phyloP scores from a whole-genome alignment of 2,113 vertebrate species.

The Emydura subglobosa region DNA sequence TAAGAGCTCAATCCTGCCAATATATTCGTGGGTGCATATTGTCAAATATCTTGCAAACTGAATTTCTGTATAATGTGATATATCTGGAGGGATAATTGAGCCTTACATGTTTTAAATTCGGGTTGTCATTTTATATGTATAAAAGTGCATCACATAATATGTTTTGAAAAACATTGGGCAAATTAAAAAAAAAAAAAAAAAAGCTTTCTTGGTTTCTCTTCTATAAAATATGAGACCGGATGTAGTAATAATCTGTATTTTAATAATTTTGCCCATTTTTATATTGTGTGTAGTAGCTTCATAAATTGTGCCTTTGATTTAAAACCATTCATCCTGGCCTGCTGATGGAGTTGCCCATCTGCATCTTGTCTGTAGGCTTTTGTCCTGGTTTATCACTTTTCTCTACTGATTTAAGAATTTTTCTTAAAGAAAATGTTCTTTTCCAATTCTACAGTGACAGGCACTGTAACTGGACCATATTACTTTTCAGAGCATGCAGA shows the following conservation, averaged over 20 bases:
- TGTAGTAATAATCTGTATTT: not conserved
- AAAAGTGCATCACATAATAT: not conserved
- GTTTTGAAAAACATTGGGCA: not conserved
- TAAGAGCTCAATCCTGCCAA: not conserved
- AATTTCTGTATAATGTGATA: not conserved
- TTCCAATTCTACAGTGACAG: not conserved
- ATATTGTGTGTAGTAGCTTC: not conserved
- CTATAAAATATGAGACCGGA: not conserved
- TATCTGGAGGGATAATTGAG: not conserved
- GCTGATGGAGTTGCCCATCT: not conserved
- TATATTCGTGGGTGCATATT: not conserved
- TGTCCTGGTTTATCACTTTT: not conserved
- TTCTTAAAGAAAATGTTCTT: not conserved
- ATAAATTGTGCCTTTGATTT: not conserved
- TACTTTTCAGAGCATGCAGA: not conserved
- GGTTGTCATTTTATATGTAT: not conserved
- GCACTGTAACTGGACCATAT: not conserved
- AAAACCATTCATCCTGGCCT: not conserved
- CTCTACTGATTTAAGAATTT: not conserved
- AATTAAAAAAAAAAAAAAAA: not conserved
- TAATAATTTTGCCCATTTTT: not conserved
- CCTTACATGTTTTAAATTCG: not conserved
- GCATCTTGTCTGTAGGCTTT: not conserved
- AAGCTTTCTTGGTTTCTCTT: not conserved
- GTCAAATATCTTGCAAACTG: not conserved